Conservation (phyloP, 2,888 invertebrate genomes). For the Drosophila siamana region DNA sequence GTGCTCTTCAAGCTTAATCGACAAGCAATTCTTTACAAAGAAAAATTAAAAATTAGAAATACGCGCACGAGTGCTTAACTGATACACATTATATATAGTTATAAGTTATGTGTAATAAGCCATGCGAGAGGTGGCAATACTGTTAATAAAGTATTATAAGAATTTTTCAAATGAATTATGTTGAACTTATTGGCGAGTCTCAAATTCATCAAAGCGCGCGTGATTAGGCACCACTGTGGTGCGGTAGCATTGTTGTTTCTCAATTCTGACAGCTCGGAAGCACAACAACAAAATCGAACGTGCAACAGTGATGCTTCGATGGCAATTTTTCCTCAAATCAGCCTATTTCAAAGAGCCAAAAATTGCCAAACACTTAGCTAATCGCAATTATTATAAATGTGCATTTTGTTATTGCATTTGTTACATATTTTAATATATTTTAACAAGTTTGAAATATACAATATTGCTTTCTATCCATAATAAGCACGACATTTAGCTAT, state of each 20-base stretch:
- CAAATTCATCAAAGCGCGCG: neutral
- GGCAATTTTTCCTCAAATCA: too few relatives aligned
- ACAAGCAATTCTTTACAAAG: slow-evolving; percentile 9
- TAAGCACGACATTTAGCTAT: too few relatives aligned
- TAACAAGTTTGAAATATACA: too few relatives aligned
- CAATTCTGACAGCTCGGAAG: slow-evolving; percentile 38
- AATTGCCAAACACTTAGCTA: too few relatives aligned
- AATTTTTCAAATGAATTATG: slow-evolving; percentile 9
- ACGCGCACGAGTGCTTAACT: slow-evolving; percentile 36
- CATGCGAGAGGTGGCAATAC: slow-evolving; percentile 42
- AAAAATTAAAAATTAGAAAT: slow-evolving; percentile 11
- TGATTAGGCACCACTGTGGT: slow-evolving; percentile 38
- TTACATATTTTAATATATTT: too few relatives aligned
- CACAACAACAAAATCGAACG: slow-evolving; percentile 26
- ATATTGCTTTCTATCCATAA: too few relatives aligned
- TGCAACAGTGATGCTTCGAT: too few relatives aligned
- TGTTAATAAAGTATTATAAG: slow-evolving; percentile 54
- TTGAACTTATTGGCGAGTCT: neutral
- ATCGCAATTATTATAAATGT: too few relatives aligned
- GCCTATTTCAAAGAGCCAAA: too few relatives aligned
- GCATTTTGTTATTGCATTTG: too few relatives aligned
- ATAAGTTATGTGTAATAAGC: slow-evolving; percentile 33
- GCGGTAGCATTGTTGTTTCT: slow-evolving; percentile 24
- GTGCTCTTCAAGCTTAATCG: slow-evolving; percentile 24
- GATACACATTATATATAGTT: slow-evolving; percentile 25